Base-by-base conservation (phyloP, 30 jellyfish, hydroid and myxozoan species). In the Catostylus mosaicus region DNA sequence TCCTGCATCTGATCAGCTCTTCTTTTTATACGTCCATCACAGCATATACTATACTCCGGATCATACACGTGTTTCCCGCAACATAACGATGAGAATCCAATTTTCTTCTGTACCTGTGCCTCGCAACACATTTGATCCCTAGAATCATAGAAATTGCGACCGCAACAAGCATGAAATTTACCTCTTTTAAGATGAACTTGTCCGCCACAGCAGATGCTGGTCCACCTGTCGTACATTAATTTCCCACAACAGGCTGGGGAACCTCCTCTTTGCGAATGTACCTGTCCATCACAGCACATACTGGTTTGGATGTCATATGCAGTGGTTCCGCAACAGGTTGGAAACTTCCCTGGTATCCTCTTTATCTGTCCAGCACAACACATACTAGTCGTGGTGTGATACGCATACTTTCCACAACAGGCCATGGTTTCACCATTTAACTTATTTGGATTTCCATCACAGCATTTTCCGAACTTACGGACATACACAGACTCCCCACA, bases 161-260 rank as follows among this genome's bases (percentile, higher is more conserved):
- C 24, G 20, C 63, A 48, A 48, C 63, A 48, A 16, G 24, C 63
- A 48, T 2, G 14, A 27, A 16, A 48, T 4, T 27, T 16, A 16
- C 23, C 20, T 16, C 27, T 23, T 27, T 16, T 48, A 2, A 9
- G 63, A 48, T 48, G 20, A 4, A 48, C 20, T 9, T 27, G 63
- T 9, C 20, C 20, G 20, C 63, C 63, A 48, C 63, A 48, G 63
- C 63, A 48, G 27, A 48, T 48, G 24, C 20, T 23, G 3, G 63
- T 9, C 20, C 23, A 2, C 3, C 4, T 48, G 24, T 48, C 63
- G 23, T 48, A 48, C 63, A 48, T 27, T 2, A 2, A 3, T 48
- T 16, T 23, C 24, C 63, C 24, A 48, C 63, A 48, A 48, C 63
- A 48, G 63, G 63, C 63, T 48, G 63, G 63, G 24, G 14, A 48